A percentile compares a stretch with the other conserved stretches of the same genome.
Conservation (phyloP, 2,888 invertebrate species). For the Alloplasta piceator region DNA sequence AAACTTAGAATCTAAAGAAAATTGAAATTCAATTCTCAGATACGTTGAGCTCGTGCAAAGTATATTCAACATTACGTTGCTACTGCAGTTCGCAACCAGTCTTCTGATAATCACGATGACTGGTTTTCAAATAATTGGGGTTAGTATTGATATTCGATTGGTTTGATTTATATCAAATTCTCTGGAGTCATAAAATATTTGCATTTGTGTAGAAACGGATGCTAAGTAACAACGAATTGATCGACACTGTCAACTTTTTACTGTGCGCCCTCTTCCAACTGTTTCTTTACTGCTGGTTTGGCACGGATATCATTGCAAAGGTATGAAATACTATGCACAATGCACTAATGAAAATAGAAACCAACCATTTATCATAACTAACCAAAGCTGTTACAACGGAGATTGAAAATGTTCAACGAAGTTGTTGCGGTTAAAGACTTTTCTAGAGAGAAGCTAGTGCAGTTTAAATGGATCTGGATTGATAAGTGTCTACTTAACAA, state of each 20-base stretch:
- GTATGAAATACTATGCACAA: slow-evolving; percentile 27
- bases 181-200: background rate
- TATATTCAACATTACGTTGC: slow-evolving; percentile 62
- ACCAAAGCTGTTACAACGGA: too few relatives aligned
- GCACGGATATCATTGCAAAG: slow-evolving; percentile 62
- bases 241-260: slow-evolving; percentile 55
- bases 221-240: slow-evolving; percentile 50
- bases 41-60: slow-evolving; percentile 57
- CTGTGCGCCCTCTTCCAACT: slow-evolving; percentile 61
- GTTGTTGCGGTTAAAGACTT: too few relatives aligned
- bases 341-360: background rate
- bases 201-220: slow-evolving; percentile 31
- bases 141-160: slow-evolving; percentile 32
- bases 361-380: too few relatives aligned
- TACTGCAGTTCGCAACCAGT: slow-evolving; percentile 64
- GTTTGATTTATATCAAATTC: background rate
- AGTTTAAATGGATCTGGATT: too few relatives aligned
- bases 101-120: slow-evolving; percentile 60
- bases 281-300: slow-evolving; percentile 67
- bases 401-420: too few relatives aligned
- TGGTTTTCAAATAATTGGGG: slow-evolving; percentile 64
- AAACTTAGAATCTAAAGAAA: too few relatives aligned
- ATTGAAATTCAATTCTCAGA: slow-evolving; percentile 32
- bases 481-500: too few relatives aligned
- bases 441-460: too few relatives aligned